Percentiles rank a stretch among this genome's conserved stretches.
Conservation (phyloP, 1,140 invertebrate species). For the Colletes latitarsis region DNA sequence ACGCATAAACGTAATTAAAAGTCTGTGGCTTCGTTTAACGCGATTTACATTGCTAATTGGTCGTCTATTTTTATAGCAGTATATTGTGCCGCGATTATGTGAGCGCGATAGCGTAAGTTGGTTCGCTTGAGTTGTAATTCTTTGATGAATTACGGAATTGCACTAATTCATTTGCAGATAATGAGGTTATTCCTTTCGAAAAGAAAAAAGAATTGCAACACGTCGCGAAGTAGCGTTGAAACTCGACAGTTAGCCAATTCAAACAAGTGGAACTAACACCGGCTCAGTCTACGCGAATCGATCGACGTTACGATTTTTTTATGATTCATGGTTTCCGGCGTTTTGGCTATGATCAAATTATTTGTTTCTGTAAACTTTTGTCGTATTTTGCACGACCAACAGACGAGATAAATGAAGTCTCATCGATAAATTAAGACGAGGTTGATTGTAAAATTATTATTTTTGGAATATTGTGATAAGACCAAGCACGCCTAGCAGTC, state of each 20-base stretch:
- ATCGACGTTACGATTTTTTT: neutral
- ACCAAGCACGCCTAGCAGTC: neutral
- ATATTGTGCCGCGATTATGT: neutral
- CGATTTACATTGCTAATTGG: slow-evolving; percentile 33
- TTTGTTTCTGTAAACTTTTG: neutral
- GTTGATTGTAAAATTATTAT: slow-evolving; percentile 29
- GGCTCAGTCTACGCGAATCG: neutral
- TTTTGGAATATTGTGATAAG: slow-evolving; percentile 40
- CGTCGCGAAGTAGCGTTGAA: neutral
- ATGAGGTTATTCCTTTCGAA: neutral
- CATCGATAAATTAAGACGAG: neutral
- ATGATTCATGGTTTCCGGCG: neutral
- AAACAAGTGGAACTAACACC: slow-evolving; percentile 6
- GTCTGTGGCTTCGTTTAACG: slow-evolving; percentile 12
- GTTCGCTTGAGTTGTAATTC: neutral
- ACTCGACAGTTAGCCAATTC: slow-evolving; percentile 18
- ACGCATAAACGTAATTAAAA: neutral
- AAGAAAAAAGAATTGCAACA: neutral
- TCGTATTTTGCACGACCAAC: neutral
- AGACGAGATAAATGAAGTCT: neutral
- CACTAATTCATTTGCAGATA: slow-evolving; percentile 17
- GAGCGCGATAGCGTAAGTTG: neutral
- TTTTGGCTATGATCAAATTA: no score
- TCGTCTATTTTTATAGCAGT: slow-evolving; percentile 11
- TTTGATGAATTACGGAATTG: neutral